These are phyloP conservation scores for Drosophila parabipectinata DNA, from an alignment of 1,140 invertebrate genomes.

Conservation along the genomic window DNA sequence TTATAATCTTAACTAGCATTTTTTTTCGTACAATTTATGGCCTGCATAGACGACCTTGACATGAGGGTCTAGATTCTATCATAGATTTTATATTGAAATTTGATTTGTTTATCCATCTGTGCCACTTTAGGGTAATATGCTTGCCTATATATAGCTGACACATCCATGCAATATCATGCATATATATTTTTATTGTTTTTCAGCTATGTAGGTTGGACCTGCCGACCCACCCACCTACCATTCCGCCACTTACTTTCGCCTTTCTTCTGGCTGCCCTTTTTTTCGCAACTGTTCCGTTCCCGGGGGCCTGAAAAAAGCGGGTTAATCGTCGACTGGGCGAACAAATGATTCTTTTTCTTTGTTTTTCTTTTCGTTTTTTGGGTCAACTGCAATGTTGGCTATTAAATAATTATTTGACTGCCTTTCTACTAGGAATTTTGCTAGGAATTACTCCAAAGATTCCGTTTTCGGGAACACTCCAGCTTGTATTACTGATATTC, in stretches of 20 bases:
- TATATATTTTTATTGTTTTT: conserved; percentile 5
- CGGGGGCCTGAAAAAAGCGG: conserved; percentile 22
- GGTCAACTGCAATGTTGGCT: conserved; percentile 56
- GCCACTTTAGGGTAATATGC: conserved; percentile 15
- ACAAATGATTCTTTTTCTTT: conserved; percentile 38
- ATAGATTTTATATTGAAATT: conserved; percentile 10
- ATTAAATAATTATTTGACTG: conserved; percentile 64
- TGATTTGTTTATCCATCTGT: conserved; percentile 34
- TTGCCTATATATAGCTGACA: conserved; percentile 27
- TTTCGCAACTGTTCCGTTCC: conserved; percentile 19
- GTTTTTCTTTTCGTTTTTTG: conserved; percentile 23
- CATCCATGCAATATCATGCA: conserved; percentile 18
- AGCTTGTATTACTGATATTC: no score
- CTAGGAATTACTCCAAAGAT: neutral
- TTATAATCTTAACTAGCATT: conserved; percentile 22
- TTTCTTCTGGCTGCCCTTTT: conserved; percentile 16
- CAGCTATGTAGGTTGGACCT: conserved; percentile 8
- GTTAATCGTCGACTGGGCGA: conserved; percentile 39
- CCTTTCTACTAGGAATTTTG: neutral
- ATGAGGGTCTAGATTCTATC: neutral
- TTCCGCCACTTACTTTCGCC: conserved; percentile 26
- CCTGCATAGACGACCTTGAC: conserved; percentile 19
- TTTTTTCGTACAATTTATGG: neutral
- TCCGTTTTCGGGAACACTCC: no score
- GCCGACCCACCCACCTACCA: conserved; percentile 2